Percentiles rank a stretch among this genome's conserved stretches.
Evolutionary conservation across 2,888 invertebrate genomes (phyloP).

Genomic region (Leucophora obtusa): DNA sequence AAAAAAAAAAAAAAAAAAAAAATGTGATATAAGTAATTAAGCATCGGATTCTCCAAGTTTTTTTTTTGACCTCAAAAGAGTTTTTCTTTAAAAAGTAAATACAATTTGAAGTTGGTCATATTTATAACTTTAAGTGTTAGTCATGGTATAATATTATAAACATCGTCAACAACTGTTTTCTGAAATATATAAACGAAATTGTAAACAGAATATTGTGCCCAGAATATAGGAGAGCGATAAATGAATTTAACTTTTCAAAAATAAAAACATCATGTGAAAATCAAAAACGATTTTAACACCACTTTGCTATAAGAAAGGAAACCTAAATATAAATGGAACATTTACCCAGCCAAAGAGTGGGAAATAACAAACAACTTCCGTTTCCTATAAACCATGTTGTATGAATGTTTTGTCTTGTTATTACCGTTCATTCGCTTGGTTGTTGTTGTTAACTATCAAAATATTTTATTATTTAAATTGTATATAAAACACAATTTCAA

Average conservation of each 20-base stretch:
- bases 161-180: slow-evolving; percentile 33
- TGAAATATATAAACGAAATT: background rate
- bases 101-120: no score
- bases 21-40: no score
- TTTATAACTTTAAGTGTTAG: no score
- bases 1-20: no score
- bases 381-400: slow-evolving; percentile 27
- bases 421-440: background rate
- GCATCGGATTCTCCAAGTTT: no score
- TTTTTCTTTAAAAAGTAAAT: no score
- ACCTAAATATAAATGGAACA: background rate
- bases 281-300: slow-evolving; percentile 33
- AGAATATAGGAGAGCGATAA: background rate
- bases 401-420: slow-evolving; percentile 5
- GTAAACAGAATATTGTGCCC: background rate
- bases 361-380: slow-evolving; percentile 56
- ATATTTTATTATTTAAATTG: slow-evolving; percentile 40
- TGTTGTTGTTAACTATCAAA: slow-evolving; percentile 19
- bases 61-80: no score
- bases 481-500: slow-evolving; percentile 18
- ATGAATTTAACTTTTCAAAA: background rate
- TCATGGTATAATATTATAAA: background rate
- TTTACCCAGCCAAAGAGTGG: background rate
- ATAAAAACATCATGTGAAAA: background rate
- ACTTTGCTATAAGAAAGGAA: background rate